Base-by-base conservation (phyloP, 2,113 vertebrate genomes). In the Podarcis cretensis region DNA sequence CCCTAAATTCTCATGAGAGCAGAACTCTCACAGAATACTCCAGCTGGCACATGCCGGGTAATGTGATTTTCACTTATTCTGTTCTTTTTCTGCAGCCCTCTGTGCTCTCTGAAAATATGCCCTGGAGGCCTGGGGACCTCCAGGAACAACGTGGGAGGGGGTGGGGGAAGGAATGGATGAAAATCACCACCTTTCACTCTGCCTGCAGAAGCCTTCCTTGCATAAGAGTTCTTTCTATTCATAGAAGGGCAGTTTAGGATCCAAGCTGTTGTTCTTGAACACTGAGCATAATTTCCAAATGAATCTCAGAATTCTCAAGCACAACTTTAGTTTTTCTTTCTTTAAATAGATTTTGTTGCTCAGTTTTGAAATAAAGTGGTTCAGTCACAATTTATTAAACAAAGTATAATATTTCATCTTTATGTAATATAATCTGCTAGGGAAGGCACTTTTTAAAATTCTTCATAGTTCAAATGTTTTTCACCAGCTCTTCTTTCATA, bases 381-480 rank as follows among this genome's bases (percentile, higher is more conserved):
- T 76, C 20, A 40, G 37, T 23, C 74, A 40, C n/a, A 32, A 13
- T 76, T 76, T 43, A 7, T 54, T n/a, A 10, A 54, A 54, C 9
- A n/a, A 79, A 79, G 77, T 27, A n/a, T 32, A 80, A 80, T 32
- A 1, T n/a, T 48, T 14, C 65, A 32, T n/a, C 23, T 20, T 69
- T 48, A 23, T 80, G 6, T 13, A 43, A 87, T 48, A 89, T n/a
- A 86, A 9, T 85, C 73, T 90, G 27, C 30, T 23, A 7, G 68
- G 65, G 90, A 92, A 82, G 13, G 12, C 6, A 21, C 89, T 25
- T 25, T 1, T 1, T 0, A 14, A 14, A 63, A 83, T 87, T 32
- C 0, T 89, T 43, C 1, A 25, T 66, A 30, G 35, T 21, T 83
- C 18, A 59, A 27, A 73, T 83, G 7, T 91, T 93, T 90, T 90